phyloP scores from a whole-genome alignment of 2,797 vertebrate species.

The Psittacula derbiana region DNA sequence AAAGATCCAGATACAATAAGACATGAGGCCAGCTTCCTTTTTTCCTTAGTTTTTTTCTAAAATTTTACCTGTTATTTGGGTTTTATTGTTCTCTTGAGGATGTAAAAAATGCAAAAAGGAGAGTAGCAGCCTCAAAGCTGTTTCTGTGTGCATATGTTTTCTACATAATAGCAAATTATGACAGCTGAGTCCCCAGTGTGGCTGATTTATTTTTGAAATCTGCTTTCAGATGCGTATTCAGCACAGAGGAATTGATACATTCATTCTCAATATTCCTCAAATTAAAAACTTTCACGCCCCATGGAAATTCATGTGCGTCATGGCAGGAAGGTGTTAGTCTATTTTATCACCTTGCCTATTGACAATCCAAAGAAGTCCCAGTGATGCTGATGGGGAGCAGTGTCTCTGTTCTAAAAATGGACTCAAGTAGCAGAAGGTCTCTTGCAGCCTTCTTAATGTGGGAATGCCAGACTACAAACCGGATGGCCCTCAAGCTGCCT shows the following conservation, averaged over 20 bases:
- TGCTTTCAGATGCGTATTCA: not conserved
- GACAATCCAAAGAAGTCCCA: not conserved
- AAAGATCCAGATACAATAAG: not conserved
- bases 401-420: conserved; percentile 48
- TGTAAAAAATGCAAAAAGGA: not conserved
- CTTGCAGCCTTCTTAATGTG: not conserved
- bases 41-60: not conserved
- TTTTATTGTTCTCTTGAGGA: not conserved
- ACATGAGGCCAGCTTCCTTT: not conserved
- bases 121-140: not conserved
- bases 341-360: not conserved
- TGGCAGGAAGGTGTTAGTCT: not conserved
- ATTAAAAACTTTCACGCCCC: not conserved
- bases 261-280: not conserved
- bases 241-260: not conserved
- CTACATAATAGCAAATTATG: not conserved
- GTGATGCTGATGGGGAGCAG: not conserved
- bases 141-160: not conserved
- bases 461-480: not conserved
- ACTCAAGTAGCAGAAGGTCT: not conserved
- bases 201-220: not conserved
- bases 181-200: not conserved
- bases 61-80: not conserved
- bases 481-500: not conserved
- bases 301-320: not conserved